phyloP scores from a whole-genome alignment of 1,140 invertebrate species.

The Achatina immaculata region DNA sequence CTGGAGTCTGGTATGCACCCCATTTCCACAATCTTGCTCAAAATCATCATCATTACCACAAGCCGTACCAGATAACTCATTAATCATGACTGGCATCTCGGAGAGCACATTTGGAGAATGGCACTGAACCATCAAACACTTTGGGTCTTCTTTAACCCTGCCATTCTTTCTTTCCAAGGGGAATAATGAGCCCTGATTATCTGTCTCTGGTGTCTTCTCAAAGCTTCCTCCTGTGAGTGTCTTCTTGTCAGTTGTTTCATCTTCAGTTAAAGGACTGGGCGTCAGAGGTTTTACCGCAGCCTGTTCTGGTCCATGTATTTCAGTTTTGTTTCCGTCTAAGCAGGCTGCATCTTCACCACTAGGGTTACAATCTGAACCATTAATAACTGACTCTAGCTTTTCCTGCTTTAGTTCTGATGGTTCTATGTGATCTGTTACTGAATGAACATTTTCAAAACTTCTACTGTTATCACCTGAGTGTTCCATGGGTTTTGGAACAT shows the following conservation, averaged over 20 bases:
- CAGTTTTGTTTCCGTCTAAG: not conserved
- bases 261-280: not conserved
- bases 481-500: not conserved
- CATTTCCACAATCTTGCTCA: constrained; percentile 20
- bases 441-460: not conserved
- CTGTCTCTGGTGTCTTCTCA: not conserved
- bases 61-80: not conserved
- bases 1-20: not conserved
- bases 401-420: not conserved
- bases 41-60: not conserved
- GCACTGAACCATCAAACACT: constrained; percentile 6
- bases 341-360: not conserved
- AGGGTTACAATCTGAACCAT: not conserved
- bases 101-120: constrained; percentile 27
- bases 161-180: constrained; percentile 25
- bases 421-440: not conserved
- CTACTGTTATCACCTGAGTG: not conserved
- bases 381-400: not conserved
- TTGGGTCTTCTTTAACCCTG: constrained; percentile 28
- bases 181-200: not conserved
- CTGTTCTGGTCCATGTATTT: not conserved
- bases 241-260: not conserved
- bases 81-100: constrained; percentile 18
- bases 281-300: not conserved
- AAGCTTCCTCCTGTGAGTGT: not conserved